Evolutionary conservation across 2,888 invertebrate species (phyloP).

Genomic region (Platerodrilus igneus): DNA sequence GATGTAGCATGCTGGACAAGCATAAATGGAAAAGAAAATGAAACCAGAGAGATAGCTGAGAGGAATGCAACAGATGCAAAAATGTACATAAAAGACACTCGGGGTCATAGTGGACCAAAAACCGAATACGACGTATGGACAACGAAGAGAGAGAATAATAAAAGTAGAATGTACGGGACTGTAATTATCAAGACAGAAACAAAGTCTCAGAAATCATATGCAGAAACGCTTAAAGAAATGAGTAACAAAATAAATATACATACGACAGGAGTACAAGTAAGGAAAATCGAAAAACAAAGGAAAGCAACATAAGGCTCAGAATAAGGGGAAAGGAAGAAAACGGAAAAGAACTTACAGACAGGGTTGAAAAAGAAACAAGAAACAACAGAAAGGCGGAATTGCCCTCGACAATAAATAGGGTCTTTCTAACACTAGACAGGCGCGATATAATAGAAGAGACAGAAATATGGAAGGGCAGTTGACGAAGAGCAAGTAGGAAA

Average conservation of each 20-base stretch:
- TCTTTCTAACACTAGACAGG: not conserved
- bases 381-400: not conserved
- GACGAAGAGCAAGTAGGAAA: not conserved
- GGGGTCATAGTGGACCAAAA: not conserved
- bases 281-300: constrained; percentile 1
- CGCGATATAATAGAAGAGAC: not conserved
- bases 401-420: not conserved
- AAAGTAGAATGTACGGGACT: not conserved
- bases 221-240: no score
- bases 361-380: not conserved
- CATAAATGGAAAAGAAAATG: constrained; percentile 1
- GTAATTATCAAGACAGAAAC: constrained; percentile 1
- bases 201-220: not conserved
- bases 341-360: not conserved
- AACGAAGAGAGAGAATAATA: not conserved
- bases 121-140: not conserved
- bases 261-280: not conserved
- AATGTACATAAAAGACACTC: not conserved
- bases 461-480: not conserved
- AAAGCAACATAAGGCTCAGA: not conserved
- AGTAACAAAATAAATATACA: constrained; percentile 1
- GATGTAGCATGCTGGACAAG: not conserved
- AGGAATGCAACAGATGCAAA: not conserved
- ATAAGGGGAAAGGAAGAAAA: constrained; percentile 4
- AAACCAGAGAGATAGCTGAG: no score